phyloP scores from a whole-genome alignment of 2,888 invertebrate species.

The Macrostomum cliftonense region DNA sequence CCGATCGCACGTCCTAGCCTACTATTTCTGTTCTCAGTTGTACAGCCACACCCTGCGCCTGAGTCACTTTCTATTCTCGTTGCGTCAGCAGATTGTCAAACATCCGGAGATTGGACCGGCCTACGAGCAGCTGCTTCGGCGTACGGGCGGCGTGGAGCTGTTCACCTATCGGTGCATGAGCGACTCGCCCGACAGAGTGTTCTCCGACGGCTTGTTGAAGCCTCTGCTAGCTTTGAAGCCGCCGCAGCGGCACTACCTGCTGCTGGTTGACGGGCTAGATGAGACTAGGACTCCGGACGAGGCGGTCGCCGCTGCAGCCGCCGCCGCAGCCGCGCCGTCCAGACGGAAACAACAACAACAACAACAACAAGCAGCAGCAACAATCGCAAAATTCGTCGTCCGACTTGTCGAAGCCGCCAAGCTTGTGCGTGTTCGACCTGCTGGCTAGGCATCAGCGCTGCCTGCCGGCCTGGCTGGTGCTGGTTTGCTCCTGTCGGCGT shows the following conservation, averaged over 20 bases:
- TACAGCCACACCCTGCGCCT: slow-evolving; percentile 5
- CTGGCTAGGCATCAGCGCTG: slow-evolving; percentile 70
- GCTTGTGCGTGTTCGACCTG: slow-evolving; percentile 51
- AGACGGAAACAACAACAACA: slow-evolving; percentile 44
- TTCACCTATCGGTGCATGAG: not conserved
- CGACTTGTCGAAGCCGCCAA: too few species aligned
- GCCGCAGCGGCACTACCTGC: too few species aligned
- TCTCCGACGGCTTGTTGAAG: too few species aligned
- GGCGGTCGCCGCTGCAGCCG: too few species aligned
- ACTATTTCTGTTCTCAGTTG: slow-evolving; percentile 38
- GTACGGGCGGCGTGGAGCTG: not conserved
- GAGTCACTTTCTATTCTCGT: slow-evolving; percentile 4
- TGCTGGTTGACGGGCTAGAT: slow-evolving; percentile 4
- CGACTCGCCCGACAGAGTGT: too few species aligned
- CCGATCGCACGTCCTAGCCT: slow-evolving; percentile 59
- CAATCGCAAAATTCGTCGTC: slow-evolving; percentile 56
- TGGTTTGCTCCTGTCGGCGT: slow-evolving; percentile 58
- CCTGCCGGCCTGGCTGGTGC: slow-evolving; percentile 74
- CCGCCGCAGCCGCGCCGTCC: slow-evolving; percentile 11
- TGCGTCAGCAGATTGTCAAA: slow-evolving; percentile 5
- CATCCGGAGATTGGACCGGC: slow-evolving; percentile 39
- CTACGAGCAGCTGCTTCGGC: slow-evolving; percentile 42
- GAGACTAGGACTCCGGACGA: not conserved
- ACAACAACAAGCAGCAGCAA: slow-evolving; percentile 58
- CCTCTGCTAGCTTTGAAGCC: too few species aligned